A percentile compares a stretch with the other conserved stretches of the same genome.
These are phyloP conservation scores for Aethes cnicana DNA, from an alignment of 2,888 invertebrate genomes.

Conservation along the genomic window DNA sequence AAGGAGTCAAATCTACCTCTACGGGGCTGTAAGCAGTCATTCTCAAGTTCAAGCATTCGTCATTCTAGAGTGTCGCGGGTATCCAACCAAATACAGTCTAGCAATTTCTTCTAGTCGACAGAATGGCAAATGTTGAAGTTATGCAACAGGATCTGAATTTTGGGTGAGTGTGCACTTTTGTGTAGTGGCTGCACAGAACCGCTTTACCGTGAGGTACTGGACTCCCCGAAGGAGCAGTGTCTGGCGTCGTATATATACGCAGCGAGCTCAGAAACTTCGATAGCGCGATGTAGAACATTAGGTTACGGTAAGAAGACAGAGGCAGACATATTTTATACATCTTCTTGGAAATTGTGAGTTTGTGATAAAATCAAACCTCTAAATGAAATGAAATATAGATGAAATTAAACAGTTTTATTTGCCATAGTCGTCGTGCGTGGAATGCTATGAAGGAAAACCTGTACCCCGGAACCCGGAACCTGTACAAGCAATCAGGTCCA, in stretches of 20 bases:
- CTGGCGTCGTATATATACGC: slow-evolving; percentile 38
- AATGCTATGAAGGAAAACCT: too few species aligned
- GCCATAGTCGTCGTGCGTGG: too few species aligned
- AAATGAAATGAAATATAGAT: too few species aligned
- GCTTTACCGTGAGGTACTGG: slow-evolving; percentile 54
- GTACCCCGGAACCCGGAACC: too few species aligned
- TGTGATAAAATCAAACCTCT: too few species aligned
- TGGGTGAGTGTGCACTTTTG: slow-evolving; percentile 54
- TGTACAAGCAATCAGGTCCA: too few species aligned
- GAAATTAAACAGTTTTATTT: too few species aligned
- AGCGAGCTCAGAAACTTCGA: slow-evolving; percentile 44
- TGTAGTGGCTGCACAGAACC: slow-evolving; percentile 57
- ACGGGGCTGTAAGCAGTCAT: slow-evolving; percentile 56
- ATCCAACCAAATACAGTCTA: slow-evolving; percentile 68
- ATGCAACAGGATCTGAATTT: slow-evolving; percentile 50
- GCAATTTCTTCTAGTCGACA: slow-evolving; percentile 72
- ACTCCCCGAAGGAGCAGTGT: slow-evolving; percentile 43
- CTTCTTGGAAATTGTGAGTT: background rate
- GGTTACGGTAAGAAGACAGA: slow-evolving; percentile 24
- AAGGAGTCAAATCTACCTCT: slow-evolving; percentile 56
- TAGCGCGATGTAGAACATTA: slow-evolving; percentile 57
- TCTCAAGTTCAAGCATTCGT: slow-evolving; percentile 65
- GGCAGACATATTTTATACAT: background rate
- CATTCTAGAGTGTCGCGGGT: slow-evolving; percentile 50
- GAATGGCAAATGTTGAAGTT: slow-evolving; percentile 77